Evolutionary conservation across 1,140 invertebrate species (phyloP), one percentile per base, ranked within the genome.

Genomic region (Cherax quadricarinatus): DNA sequence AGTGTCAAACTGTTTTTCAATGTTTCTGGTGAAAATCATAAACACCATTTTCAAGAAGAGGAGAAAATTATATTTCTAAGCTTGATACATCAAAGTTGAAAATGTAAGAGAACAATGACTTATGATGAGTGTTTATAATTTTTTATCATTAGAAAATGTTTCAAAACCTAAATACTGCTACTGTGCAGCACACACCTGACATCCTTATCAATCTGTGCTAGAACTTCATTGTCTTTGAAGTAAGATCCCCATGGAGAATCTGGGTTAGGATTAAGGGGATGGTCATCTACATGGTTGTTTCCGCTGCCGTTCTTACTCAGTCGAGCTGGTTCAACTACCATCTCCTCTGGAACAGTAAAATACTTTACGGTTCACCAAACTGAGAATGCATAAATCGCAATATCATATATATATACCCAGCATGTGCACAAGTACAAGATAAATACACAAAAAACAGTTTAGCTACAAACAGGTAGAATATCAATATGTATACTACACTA

Each of bases 161-260:
- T 41, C 30, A 41, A 41, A 41, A 41, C 53, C 53, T 10, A 57
- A 57, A 57, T 57, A 14, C 53, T 14, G 4, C 7, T 14, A 57
- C 53, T 57, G 53, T 7, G 14, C 53, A 57, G 53, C 14, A 93
- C 93, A 92, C 95, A 97, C 97, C 98, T 96, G 30, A 99, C 98
- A 96, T 99, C 99, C 95, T 99, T 99, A 95, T 99, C 98, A 94
- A 99, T 99, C 96, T 99, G 90, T 60, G 91, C 95, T 14, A 99
- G 95, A 93, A 98, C 98, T 96, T 99, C 98, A 95, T 99, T 99
- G 94, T 99, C 98, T 95, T 98, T 98, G 95, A 99, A 99, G 95
- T 97, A 98, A 0, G 96, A 97, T 92, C 97, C 97, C 99, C 99
- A 99, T 88, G 98, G 97, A 94, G 98, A 99, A 92, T 98, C 97